Percentiles rank a stretch among this genome's conserved stretches.
These are phyloP conservation scores for Oxygymnocypris stewartii DNA, from an alignment of 2,113 vertebrate genomes.

Conservation along the genomic window DNA sequence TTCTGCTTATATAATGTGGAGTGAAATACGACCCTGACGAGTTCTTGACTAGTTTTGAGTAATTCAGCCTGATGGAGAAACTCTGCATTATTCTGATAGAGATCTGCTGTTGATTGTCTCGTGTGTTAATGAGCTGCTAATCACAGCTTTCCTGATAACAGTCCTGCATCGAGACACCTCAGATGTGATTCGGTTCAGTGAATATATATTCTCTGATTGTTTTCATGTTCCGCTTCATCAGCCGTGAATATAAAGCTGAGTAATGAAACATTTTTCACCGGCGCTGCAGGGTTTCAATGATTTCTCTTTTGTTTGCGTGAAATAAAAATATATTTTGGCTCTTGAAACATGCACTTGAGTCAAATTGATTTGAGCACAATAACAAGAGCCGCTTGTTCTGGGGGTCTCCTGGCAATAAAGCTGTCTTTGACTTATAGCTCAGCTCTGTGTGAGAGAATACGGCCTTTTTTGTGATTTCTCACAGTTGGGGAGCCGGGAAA, in stretches of 20 bases:
- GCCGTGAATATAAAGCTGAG: conserved; percentile 1
- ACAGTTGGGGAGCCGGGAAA: not conserved
- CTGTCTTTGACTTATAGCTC: not conserved
- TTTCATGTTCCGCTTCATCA: conserved; percentile 17
- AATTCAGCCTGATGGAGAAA: not conserved
- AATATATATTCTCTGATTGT: not conserved
- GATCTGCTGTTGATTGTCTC: not conserved
- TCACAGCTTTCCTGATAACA: not conserved
- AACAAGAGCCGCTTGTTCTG: not conserved
- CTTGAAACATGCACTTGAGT: not conserved
- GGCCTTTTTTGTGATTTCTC: not conserved
- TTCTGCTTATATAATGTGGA: not conserved
- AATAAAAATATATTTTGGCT: not conserved
- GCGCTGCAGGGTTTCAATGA: conserved; percentile 9
- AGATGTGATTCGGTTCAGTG: not conserved
- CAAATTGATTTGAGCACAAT: not conserved
- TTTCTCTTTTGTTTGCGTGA: not conserved
- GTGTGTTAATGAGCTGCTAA: conserved; percentile 5
- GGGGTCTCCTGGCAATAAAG: not conserved
- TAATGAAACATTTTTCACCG: conserved; percentile 21
- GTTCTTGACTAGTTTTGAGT: not conserved
- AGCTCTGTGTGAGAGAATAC: not conserved
- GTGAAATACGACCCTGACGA: not conserved
- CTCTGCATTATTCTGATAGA: not conserved
- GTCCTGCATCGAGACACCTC: not conserved